Conservation (phyloP, 2,888 invertebrate genomes). For the Caenorhabditis auriculariae region DNA sequence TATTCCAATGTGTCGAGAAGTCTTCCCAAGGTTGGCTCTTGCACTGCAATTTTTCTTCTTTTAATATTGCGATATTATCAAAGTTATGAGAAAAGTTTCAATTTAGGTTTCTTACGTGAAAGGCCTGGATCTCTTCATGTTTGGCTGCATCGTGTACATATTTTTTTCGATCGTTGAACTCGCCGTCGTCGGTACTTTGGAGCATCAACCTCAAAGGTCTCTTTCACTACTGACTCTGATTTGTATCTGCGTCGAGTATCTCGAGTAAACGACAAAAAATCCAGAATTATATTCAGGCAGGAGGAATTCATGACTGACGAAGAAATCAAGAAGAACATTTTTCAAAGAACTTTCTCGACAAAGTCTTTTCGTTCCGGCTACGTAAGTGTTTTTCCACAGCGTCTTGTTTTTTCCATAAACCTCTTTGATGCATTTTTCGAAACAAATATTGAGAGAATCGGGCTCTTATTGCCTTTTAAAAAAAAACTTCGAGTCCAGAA, state of each 20-base stretch:
- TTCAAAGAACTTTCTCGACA: conserved; percentile 45
- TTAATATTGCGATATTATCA: not conserved
- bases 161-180: conserved; percentile 56
- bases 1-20: conserved; percentile 59
- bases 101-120: conserved; percentile 60
- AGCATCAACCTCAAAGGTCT: conserved; percentile 7
- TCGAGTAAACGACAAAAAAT: not conserved
- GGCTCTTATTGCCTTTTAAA: too few relatives aligned
- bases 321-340: conserved; percentile 42
- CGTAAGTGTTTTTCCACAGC: conserved; percentile 34
- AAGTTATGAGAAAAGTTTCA: not conserved
- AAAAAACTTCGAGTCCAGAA: too few relatives aligned
- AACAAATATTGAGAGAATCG: too few relatives aligned
- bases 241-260: too few relatives aligned
- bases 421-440: too few relatives aligned
- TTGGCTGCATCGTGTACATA: conserved; percentile 59
- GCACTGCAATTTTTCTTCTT: not conserved
- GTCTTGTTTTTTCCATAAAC: too few relatives aligned
- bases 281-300: not conserved
- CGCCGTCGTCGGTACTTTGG: conserved; percentile 40
- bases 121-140: conserved; percentile 62
- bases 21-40: conserved; percentile 54
- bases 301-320: conserved; percentile 48
- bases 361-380: conserved; percentile 43
- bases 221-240: conserved; percentile 4